These are phyloP conservation scores for Neodiprion lecontei DNA, from an alignment of 1,140 invertebrate genomes.

Conservation along the genomic window DNA sequence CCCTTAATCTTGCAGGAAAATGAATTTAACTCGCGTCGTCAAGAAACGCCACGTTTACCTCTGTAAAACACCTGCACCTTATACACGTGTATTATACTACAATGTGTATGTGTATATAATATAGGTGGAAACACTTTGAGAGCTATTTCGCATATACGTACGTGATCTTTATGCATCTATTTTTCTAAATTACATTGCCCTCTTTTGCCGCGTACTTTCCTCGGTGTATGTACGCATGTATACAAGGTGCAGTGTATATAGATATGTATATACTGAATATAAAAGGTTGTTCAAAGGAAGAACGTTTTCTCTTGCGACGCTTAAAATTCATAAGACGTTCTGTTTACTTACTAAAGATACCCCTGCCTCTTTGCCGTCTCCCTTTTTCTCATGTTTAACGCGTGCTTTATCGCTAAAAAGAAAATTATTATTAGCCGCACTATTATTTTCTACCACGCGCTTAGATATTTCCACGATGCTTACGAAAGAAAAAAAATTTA, in stretches of 20 bases:
- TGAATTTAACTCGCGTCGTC: too few species aligned
- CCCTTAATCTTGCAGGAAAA: too few species aligned
- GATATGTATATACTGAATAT: conserved; percentile 18
- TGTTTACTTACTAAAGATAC: conserved; percentile 60
- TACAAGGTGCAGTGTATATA: background rate
- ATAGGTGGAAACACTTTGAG: background rate
- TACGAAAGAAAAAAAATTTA: too few species aligned
- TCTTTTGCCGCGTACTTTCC: conserved; percentile 24
- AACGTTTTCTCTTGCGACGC: conserved; percentile 40
- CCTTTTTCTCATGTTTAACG: conserved; percentile 20
- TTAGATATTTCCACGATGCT: too few species aligned
- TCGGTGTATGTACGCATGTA: background rate
- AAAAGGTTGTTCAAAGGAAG: conserved; percentile 40
- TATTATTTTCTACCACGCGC: conserved; percentile 31
- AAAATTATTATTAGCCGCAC: conserved; percentile 56
- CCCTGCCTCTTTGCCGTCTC: conserved; percentile 20
- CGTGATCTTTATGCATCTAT: conserved; percentile 36
- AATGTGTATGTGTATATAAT: too few species aligned
- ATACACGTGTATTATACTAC: too few species aligned
- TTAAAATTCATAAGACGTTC: conserved; percentile 59
- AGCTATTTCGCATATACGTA: conserved; percentile 10
- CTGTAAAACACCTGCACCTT: too few species aligned
- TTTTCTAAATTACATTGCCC: conserved; percentile 40
- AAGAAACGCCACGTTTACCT: too few species aligned
- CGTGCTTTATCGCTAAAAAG: conserved; percentile 57